Conservation (phyloP, 2,113 vertebrate species). For the Sisor rabdophorus region DNA sequence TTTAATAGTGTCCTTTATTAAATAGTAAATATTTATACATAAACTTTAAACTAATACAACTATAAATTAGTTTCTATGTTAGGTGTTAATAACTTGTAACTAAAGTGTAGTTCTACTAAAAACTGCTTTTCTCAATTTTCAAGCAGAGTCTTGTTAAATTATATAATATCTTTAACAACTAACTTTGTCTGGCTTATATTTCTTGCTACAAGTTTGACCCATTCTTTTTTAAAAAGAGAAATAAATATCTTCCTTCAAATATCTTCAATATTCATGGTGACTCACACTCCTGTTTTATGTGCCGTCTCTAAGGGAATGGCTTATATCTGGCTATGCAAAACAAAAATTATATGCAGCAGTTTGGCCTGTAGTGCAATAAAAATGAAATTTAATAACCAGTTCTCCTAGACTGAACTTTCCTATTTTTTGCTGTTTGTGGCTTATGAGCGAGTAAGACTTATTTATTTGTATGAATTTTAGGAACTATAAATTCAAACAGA, state of each 20-base stretch:
- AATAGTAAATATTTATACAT: too few species aligned
- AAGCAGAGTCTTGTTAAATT: not conserved
- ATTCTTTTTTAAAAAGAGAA: not conserved
- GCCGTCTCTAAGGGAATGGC: conserved; percentile 8
- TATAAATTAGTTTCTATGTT: too few species aligned
- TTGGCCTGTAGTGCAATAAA: conserved; percentile 2
- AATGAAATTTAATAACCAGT: conserved; percentile 6
- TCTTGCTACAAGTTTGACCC: not conserved
- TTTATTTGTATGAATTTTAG: not conserved
- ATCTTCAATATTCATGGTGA: too few species aligned
- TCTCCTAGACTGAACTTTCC: not conserved
- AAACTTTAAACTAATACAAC: too few species aligned
- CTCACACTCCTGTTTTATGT: conserved; percentile 4
- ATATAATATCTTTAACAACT: not conserved
- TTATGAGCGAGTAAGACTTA: not conserved
- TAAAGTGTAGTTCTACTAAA: not conserved
- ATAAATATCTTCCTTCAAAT: not conserved
- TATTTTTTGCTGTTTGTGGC: conserved; percentile 3
- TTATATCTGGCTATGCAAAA: conserved; percentile 1
- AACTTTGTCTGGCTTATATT: not conserved
- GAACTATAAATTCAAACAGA: not conserved
- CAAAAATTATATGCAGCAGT: conserved; percentile 17
- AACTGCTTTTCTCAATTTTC: not conserved
- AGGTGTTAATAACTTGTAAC: not conserved
- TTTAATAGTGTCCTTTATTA: too few species aligned